Evolutionary conservation across 2,888 invertebrate genomes (phyloP), one percentile per base, ranked within the genome.

Genomic region (Sesia bembeciformis): DNA sequence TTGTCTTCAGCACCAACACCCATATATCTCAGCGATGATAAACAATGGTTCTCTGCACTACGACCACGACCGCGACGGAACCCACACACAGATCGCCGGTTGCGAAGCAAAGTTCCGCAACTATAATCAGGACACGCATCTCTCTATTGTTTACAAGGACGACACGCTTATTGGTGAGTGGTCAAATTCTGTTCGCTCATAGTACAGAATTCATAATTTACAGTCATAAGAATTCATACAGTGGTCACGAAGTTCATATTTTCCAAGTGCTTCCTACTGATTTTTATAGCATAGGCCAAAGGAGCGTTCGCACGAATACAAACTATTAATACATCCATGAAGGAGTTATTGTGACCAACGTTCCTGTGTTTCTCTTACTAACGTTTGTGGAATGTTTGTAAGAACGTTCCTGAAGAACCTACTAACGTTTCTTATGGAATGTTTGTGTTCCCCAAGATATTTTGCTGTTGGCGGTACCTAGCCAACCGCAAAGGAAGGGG

Each of bases 41-140:
- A 98, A 97, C 83, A 99, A 99, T 84, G 99, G 99, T 8, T 91
- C 95, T 3, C 90, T 97, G 58, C 94, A 95, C 76, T 99, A 99
- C 81, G 99, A 99, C 84, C 99, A 99, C 81, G 99, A 99, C 76
- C 90, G 96, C 51, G 99, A 99, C 88, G 99, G 99, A 52, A 99
- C 99, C 0, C 98, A 98, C 79, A 99, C 99, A 0, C 97, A 98
- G 83, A 81, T 99, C 7, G 95, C 98, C 8, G 99, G 99, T 40
- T 99, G 99, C 84, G 98, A 98, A 81, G 96, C 97, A 5, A 97
- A 97, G 75, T 96, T 99, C 80, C 91, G 99, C 54, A 98, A 98
- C 90, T 90, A 88, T 43, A 94, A 97, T 58, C 93, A 96, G 67
- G 98, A 99, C 71, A 97, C 98, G 0, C 95, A 96, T 74, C 70